Evolutionary conservation across 2,888 invertebrate genomes (phyloP).

Genomic region (Drosophila quinaria): DNA sequence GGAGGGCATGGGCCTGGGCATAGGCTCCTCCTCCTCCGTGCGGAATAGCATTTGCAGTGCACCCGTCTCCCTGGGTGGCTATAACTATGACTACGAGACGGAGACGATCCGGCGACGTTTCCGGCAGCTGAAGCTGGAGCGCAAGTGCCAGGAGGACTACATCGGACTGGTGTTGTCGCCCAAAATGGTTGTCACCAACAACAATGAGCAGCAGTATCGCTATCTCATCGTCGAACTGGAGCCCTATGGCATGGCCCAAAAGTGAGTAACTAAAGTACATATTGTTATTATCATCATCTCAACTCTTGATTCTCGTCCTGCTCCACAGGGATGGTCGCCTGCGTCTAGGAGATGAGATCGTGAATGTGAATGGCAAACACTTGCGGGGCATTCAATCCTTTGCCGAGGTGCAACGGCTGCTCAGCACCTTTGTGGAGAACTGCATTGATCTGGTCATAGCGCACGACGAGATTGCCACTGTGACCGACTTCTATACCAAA

Average conservation of each 20-base stretch:
- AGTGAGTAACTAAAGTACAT: slow-evolving; percentile 67
- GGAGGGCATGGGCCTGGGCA: slow-evolving; percentile 64
- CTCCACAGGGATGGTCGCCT: slow-evolving; percentile 91
- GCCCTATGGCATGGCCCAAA: slow-evolving; percentile 89
- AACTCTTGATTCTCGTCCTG: not conserved
- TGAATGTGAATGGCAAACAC: slow-evolving; percentile 94
- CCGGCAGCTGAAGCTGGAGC: slow-evolving; percentile 89
- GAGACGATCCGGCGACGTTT: slow-evolving; percentile 88
- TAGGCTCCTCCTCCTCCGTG: slow-evolving; percentile 34
- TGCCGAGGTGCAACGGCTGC: slow-evolving; percentile 88
- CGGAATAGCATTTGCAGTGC: slow-evolving; percentile 83
- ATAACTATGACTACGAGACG: slow-evolving; percentile 86
- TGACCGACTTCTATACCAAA: slow-evolving; percentile 85
- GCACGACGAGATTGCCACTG: slow-evolving; percentile 88
- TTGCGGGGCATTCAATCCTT: slow-evolving; percentile 90
- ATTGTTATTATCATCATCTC: not conserved
- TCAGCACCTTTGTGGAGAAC: slow-evolving; percentile 84
- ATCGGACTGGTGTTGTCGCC: slow-evolving; percentile 91
- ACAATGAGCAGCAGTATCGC: slow-evolving; percentile 87
- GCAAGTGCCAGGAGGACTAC: slow-evolving; percentile 89
- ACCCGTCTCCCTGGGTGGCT: slow-evolving; percentile 83
- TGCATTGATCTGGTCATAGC: slow-evolving; percentile 88
- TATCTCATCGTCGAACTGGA: slow-evolving; percentile 89
- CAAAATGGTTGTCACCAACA: slow-evolving; percentile 86
- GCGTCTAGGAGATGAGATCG: slow-evolving; percentile 94